These are phyloP conservation scores for Harlomillsia oculata DNA, from an alignment of 1,140 invertebrate species.

Conservation along the genomic window DNA sequence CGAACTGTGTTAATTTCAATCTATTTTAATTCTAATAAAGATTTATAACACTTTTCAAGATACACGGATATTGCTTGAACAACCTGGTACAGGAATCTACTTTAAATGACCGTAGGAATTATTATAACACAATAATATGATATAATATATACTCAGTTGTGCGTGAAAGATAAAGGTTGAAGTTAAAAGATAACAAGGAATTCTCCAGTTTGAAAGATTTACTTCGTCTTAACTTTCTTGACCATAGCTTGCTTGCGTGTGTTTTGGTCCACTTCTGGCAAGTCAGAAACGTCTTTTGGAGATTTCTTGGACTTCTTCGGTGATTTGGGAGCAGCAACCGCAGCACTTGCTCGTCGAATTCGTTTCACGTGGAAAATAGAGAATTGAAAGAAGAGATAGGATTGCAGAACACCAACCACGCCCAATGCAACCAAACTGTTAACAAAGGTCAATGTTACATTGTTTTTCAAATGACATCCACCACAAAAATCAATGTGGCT, in stretches of 20 bases:
- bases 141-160: no score
- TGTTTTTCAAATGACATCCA: neutral
- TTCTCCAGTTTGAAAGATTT: no score
- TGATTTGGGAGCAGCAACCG: conserved; percentile 21
- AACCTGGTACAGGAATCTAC: no score
- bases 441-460: neutral
- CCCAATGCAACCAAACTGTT: conserved; percentile 25
- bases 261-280: conserved; percentile 61
- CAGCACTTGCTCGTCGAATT: conserved; percentile 14
- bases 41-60: no score
- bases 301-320: conserved; percentile 36
- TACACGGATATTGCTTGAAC: no score
- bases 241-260: conserved; percentile 42
- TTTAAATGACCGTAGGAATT: no score
- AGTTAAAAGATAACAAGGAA: no score
- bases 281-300: conserved; percentile 52
- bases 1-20: no score
- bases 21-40: no score
- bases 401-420: conserved; percentile 33
- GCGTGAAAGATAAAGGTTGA: no score
- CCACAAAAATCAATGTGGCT: neutral
- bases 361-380: conserved; percentile 35
- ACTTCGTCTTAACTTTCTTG: conserved; percentile 33
- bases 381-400: conserved; percentile 34
- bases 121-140: no score